Base-by-base conservation (phyloP, 2,888 invertebrate species). In the Mycogona germanica region DNA sequence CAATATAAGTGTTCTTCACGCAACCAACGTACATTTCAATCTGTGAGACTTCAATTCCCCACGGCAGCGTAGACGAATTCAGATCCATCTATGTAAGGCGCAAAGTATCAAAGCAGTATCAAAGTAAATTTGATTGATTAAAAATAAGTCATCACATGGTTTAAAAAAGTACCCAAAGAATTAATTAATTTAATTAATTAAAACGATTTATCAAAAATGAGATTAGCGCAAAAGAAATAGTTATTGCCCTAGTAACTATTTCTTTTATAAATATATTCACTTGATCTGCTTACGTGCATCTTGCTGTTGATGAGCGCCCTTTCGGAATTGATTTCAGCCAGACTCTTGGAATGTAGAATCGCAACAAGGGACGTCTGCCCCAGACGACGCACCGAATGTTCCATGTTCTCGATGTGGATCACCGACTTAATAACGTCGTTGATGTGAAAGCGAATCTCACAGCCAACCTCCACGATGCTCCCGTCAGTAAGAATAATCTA, bases 1-100 rank as follows among this genome's bases (percentile, higher is more conserved):
- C 44, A 21, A 26, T 19, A 1, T 17, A n/a, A 7, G 17, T 7
- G 14, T 21, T 26, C 21, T 23, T 44, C n/a, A 21, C 7, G 40
- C 25, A 2, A 26, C 26, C 9, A 14, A 29, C 55, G 29, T 42
- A 56, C 56, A 56, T 32, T 30, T 52, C 53, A 19, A 56, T 40
- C 38, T 37, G 52, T n/a, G 48, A 32, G 3, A 56, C 35, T 47
- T 56, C 42, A 19, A 56, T 21, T 9, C 56, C 56, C 56, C 56
- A 56, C 35, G 40, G 23, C 14, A 5, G 19, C 5, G 46, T 45
- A 38, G 47, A 17, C 21, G 29, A 5, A 23, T 56, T 56, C 28
- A 56, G 21, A 17, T 38, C 41, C 17, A 14, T 32, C 53, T 48
- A 21, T n/a, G n/a, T n/a, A n/a, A n/a, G n/a, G n/a, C n/a, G n/a